A percentile compares a stretch with the other conserved stretches of the same genome.
phyloP scores from a whole-genome alignment of 1,140 invertebrate genomes.

The Drosophila gunungcola region DNA sequence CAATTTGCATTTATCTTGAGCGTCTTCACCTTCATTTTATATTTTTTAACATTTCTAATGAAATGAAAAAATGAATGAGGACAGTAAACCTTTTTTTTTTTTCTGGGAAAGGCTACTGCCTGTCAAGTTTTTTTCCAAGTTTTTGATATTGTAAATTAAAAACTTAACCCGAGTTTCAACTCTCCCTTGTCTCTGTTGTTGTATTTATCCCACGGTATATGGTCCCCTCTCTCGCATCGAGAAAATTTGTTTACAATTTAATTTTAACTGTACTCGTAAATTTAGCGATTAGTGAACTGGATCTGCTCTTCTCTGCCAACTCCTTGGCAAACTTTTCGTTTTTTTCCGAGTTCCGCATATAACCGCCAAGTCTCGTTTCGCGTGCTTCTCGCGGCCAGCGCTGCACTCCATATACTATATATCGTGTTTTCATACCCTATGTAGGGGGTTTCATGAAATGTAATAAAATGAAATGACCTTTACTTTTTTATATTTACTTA shows the following conservation, averaged over 20 bases:
- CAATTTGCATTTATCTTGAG: too few species aligned
- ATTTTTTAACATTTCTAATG: conserved; percentile 51
- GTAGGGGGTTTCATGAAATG: neutral
- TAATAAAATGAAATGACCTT: too few species aligned
- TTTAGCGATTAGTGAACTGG: conserved; percentile 75
- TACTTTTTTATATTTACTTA: too few species aligned
- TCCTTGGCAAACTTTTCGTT: conserved; percentile 19
- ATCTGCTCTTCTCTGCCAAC: conserved; percentile 16
- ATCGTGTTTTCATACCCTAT: conserved; percentile 19
- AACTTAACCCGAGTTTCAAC: conserved; percentile 43
- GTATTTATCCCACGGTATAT: conserved; percentile 7
- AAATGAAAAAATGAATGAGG: conserved; percentile 56
- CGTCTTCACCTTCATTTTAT: too few species aligned
- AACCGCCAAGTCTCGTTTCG: conserved; percentile 35
- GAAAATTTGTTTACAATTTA: conserved; percentile 75
- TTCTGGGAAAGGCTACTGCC: conserved; percentile 2
- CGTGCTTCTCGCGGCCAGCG: conserved; percentile 68
- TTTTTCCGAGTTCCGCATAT: neutral
- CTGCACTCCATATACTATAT: conserved; percentile 60
- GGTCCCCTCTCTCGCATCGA: conserved; percentile 19
- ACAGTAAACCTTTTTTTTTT: conserved; percentile 25
- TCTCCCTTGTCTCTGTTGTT: too few species aligned
- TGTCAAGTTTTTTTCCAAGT: conserved; percentile 48
- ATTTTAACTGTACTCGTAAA: conserved; percentile 81
- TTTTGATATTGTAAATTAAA: conserved; percentile 54